These are phyloP conservation scores for Hetaerina americana DNA, from an alignment of 1,140 invertebrate species.

Conservation along the genomic window DNA sequence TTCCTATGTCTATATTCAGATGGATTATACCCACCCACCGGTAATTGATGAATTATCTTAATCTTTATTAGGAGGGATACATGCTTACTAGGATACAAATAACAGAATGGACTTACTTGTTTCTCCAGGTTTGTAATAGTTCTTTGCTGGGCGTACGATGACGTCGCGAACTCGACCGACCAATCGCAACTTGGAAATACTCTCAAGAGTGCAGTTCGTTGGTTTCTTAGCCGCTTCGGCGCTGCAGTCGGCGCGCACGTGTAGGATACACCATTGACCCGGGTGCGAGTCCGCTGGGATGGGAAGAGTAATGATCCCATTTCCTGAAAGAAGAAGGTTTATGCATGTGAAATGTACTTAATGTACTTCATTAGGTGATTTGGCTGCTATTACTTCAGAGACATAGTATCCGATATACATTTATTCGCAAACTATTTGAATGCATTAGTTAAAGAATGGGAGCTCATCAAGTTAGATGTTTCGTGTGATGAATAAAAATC, in stretches of 20 bases:
- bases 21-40: no score
- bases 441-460: no score
- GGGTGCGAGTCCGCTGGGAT: conserved; percentile 33
- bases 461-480: no score
- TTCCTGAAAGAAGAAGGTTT: conserved; percentile 32
- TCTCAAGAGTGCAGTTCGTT: conserved; percentile 34
- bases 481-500: no score
- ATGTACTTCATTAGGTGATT: no score
- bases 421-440: no score
- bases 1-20: no score
- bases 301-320: conserved; percentile 42
- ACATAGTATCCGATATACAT: no score
- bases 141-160: conserved; percentile 40
- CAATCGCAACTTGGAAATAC: conserved; percentile 38
- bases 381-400: no score
- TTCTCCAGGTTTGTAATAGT: conserved; percentile 43
- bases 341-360: not conserved
- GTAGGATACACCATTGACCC: conserved; percentile 37
- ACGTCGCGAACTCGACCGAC: conserved; percentile 45
- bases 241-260: conserved; percentile 39
- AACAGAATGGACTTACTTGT: conserved; percentile 33
- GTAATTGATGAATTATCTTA: no score
- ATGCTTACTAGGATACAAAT: no score
- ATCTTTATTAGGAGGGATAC: no score
- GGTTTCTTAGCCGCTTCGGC: conserved; percentile 22